A percentile compares a stretch with the other conserved stretches of the same genome.
phyloP scores from a whole-genome alignment of 2,113 vertebrate species.

The Aptenodytes patagonicus region DNA sequence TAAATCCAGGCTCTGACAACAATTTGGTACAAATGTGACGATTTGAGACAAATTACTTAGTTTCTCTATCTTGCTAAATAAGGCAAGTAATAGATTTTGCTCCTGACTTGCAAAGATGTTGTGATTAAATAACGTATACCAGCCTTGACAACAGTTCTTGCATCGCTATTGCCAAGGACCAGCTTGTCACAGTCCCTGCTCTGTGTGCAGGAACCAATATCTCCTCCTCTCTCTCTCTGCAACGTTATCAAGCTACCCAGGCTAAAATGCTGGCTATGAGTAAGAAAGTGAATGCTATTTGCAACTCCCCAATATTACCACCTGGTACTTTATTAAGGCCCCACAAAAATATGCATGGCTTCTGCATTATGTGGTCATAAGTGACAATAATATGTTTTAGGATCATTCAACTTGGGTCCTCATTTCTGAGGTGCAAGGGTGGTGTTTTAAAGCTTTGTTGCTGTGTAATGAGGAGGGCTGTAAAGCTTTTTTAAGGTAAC shows the following conservation, averaged over 20 bases:
- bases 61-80: background rate
- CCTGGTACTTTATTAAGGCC: background rate
- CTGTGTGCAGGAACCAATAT: background rate
- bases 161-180: background rate
- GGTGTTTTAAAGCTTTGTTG: background rate
- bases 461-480: background rate
- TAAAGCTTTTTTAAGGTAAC: background rate
- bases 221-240: background rate
- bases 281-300: background rate
- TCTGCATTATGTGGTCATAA: background rate
- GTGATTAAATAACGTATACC: background rate
- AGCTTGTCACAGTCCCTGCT: background rate
- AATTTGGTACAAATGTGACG: background rate
- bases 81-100: background rate
- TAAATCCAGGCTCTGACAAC: background rate
- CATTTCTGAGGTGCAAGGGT: background rate
- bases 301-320: background rate
- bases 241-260: background rate
- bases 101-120: background rate
- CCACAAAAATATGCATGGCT: background rate
- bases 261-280: background rate
- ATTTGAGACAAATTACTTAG: background rate
- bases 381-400: background rate
- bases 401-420: background rate
- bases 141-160: background rate